Base-by-base conservation (phyloP, 2,113 vertebrate genomes). In the Hypomesus transpacificus region DNA sequence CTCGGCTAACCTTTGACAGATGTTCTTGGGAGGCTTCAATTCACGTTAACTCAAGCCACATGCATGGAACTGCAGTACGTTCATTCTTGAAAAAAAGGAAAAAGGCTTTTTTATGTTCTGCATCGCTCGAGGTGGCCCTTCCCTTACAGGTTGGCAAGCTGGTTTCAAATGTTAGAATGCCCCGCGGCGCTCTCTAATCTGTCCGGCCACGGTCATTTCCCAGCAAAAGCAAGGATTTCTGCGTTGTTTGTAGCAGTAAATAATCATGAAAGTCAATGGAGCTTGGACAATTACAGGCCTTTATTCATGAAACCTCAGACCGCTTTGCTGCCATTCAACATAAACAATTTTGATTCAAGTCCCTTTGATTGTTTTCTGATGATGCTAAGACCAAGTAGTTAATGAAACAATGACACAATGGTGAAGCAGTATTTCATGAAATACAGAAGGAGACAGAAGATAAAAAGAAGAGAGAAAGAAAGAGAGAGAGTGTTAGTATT, bases 1-100 rank as follows among this genome's bases (percentile, higher is more conserved):
- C 81, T 84, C 80, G 75, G 86, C 85, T 92, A 92, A 93, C 91
- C 90, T 91, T 79, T 89, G 90, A 90, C 92, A 93, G 91, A 93
- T 93, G 92, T 90, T 85, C 80, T 70, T 78, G 80, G 79, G 80
- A 78, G 88, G 85, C 86, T 87, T 76, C 78, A 75, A 26, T 88
- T 88, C 79, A 86, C 79, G 14, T 74, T 87, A 86, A 92, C 78
- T 76, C 74, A 76, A 82, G 86, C 83, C 90, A 90, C 87, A 89
- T 92, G 87, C 53, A 71, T 72, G 76, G 57, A 52, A 26, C 73
- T 52, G 52, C n/a, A 64, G 17, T 72, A 69, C 56, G 62, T 56
- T 73, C 28, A 46, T 63, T 68, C 66, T 70, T 69, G 61, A 28
- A 73, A 65, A 65, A 18, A 9, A 34, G 18, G 61, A 52, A 68